Base-by-base conservation (phyloP, 1,140 invertebrate genomes). In the Aphelinus atriplicis region DNA sequence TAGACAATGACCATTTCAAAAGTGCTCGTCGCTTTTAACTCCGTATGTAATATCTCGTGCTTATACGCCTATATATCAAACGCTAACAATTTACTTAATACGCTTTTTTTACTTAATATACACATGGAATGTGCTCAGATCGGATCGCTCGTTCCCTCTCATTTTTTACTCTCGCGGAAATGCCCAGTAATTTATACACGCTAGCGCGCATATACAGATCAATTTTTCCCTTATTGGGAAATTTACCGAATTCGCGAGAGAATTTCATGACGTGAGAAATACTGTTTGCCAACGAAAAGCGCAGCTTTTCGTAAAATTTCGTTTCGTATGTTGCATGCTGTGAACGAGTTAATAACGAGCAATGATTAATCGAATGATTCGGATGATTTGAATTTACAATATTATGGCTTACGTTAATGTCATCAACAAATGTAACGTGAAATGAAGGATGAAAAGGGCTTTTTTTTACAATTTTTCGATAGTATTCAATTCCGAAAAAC, bases 61-160 rank as follows among this genome's bases (percentile, higher is more conserved):
- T 74, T 70, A 75, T 69, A 26, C 65, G 26, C 60, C 62, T 55
- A 64, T 81, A 69, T 84, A 83, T 81, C 81, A 83, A 82, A 83
- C 78, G 78, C 82, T 84, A 84, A 83, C 78, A 78, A 79, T 83
- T 79, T 76, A 78, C 78, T 77, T 46, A 75, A 78, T 80, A 79
- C 78, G 75, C 70, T 76, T 72, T 76, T 70, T 71, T 64, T 76
- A 73, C n/a, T 75, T 77, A 75, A 80, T 82, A 78, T 82, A 79
- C 74, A 78, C 73, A 75, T 82, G 83, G 83, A 84, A 84, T 84
- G 83, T 84, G 75, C 78, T 75, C 71, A 63, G 78, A 76, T 62
- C 60, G 51, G 67, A 70, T 83, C 73, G 74, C 71, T 78, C 80
- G 76, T 65, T 71, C 53, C 56, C 53, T 64, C 50, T 9, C 56